phyloP scores from a whole-genome alignment of 2,113 vertebrate species.

The Paramormyrops kingsleyae region DNA sequence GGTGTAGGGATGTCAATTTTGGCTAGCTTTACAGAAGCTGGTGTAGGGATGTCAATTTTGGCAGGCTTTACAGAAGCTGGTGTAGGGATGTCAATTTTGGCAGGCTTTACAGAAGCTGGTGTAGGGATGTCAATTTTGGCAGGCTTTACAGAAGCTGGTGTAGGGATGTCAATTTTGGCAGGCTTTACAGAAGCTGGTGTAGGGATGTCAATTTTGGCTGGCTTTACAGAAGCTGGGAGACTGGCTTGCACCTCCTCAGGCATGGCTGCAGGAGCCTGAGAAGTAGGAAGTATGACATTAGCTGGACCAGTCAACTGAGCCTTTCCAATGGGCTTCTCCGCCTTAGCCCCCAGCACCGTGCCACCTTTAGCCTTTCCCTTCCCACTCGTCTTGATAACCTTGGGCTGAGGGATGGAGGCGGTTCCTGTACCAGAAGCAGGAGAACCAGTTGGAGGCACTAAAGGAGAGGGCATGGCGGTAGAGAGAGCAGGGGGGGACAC shows the following conservation, averaged over 20 bases:
- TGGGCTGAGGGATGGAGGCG: constrained; percentile 40
- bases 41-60: constrained; percentile 3
- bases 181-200: constrained; percentile 10
- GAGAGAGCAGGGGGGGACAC: constrained; percentile 30
- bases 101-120: constrained; percentile 8
- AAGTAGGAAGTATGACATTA: not conserved
- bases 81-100: not conserved
- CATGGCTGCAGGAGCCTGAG: not conserved
- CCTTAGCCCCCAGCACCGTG: not conserved
- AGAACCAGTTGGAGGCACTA: constrained; percentile 13
- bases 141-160: constrained; percentile 11
- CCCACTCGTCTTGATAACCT: constrained; percentile 14
- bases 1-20: constrained; percentile 6
- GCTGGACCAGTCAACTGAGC: not conserved
- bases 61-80: constrained; percentile 7
- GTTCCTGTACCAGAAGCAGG: constrained; percentile 34
- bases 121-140: not conserved
- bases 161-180: not conserved
- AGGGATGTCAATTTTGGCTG: not conserved
- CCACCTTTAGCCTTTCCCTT: constrained; percentile 19
- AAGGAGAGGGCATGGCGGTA: constrained; percentile 18
- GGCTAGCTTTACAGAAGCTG: not conserved
- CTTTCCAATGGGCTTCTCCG: not conserved
- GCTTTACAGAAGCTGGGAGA: constrained; percentile 7
- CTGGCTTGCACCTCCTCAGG: not conserved